Evolutionary conservation across 2,888 invertebrate genomes (phyloP), one percentile per base, ranked within the genome.

Genomic region (Lydus trimaculatus): DNA sequence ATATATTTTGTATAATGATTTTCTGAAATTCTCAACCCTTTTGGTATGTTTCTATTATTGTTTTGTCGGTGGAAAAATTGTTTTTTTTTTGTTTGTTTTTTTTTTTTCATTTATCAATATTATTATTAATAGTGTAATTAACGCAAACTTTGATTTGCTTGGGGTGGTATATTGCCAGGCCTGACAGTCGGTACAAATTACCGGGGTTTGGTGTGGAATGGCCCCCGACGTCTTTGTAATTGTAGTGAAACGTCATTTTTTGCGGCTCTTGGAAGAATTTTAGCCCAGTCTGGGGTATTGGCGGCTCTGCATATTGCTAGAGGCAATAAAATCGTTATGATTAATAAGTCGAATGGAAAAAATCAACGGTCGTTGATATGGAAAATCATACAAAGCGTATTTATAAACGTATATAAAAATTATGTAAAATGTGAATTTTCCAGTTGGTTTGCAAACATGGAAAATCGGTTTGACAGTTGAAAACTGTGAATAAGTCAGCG

Each of bases 401-500:
- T 43, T n/a, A 8, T 43, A 17, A 17, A 43, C 17, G 43, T 43
- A 17, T 25, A 52, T 25, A 52, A 56, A 28, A 28, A 56, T 56
- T 28, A 28, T 28, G 28, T 25, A 13, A 56, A 28, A 15, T 28
- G 25, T 56, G 15, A 6, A 28, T 56, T 56, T 56, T 28, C 25
- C 28, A 28, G 3, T 56, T 28, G 56, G 28, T 28, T 56, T 15
- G 7, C 56, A 25, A 56, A 56, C n/a, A 28, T 56, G 56, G 23
- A 56, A 56, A 56, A 56, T 56, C 56, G 25, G 15, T 15, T n/a
- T 28, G 56, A 56, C 56, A 56, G 15, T 56, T 25, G 56, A 13
- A 56, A 56, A 56, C n/a, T 56, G 28, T 56, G 56, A 25, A 56
- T 56, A 56, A 56, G 23, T 56, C 56, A 25, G 6, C 25, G 56